Conservation (phyloP, 2,888 invertebrate species). For the Invenusta paracnida region DNA sequence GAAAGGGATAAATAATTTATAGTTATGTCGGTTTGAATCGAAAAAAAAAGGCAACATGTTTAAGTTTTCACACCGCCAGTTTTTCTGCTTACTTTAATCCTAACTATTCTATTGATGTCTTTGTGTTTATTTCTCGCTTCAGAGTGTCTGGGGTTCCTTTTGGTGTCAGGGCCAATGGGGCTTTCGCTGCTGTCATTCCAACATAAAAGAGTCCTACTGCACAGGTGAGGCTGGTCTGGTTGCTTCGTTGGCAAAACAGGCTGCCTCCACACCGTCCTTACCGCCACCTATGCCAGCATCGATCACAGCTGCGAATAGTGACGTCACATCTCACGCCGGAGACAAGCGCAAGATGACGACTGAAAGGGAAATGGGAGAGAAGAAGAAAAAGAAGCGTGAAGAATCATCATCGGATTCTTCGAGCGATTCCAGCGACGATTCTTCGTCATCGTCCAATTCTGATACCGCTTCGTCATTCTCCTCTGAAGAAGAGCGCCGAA, state of each 20-base stretch:
- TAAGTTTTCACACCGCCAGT: too few relatives aligned
- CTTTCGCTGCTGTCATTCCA: conserved; percentile 87
- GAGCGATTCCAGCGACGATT: neutral
- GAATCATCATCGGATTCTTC: neutral
- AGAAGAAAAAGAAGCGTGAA: neutral
- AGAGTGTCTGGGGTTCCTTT: conserved; percentile 86
- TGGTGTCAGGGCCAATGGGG: conserved; percentile 93
- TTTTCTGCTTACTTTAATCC: too few relatives aligned
- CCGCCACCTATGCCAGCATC: neutral
- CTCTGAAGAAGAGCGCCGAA: neutral
- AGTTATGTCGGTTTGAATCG: too few relatives aligned
- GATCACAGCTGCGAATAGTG: too few relatives aligned
- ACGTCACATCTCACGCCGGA: neutral
- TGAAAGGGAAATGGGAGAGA: neutral
- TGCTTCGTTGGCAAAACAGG: too few relatives aligned
- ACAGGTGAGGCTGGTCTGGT: conserved; percentile 64
- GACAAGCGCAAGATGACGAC: neutral
- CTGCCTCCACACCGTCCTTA: conserved; percentile 44
- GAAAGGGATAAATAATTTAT: too few relatives aligned
- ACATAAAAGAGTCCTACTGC: conserved; percentile 65
- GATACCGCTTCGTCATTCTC: neutral
- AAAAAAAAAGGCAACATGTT: too few relatives aligned
- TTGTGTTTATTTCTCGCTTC: conserved; percentile 45
- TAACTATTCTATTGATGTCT: neutral
- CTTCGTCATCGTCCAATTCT: neutral